Conservation (phyloP, 2,113 vertebrate species). For the Catharus bicknelli region DNA sequence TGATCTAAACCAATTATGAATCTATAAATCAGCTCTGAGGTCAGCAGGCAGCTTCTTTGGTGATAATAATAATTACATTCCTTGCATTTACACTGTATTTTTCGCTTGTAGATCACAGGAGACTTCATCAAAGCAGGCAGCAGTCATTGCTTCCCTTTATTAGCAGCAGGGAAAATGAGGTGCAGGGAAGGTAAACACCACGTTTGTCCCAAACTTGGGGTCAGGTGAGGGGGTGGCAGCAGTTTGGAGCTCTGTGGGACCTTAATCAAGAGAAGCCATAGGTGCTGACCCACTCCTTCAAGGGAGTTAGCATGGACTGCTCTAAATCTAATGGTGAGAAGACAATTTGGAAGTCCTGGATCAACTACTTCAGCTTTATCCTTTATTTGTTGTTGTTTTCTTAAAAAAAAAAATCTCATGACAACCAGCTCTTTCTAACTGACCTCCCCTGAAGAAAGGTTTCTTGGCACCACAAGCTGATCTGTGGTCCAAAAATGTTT, state of each 20-base stretch:
- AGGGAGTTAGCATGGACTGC: not conserved
- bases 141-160: conserved; percentile 8
- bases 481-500: not conserved
- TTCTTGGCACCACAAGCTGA: not conserved
- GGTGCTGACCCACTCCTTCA: not conserved
- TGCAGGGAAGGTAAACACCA: not conserved
- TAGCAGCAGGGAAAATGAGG: conserved; percentile 8
- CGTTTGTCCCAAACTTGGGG: not conserved
- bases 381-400: not conserved
- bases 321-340: not conserved
- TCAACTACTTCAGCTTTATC: not conserved
- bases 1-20: conserved; percentile 11
- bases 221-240: not conserved
- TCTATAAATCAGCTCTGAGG: conserved; percentile 29
- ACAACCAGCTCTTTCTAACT: not conserved
- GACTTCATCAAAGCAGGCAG: conserved; percentile 40
- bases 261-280: not conserved
- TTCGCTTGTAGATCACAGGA: conserved; percentile 25
- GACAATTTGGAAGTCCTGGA: not conserved
- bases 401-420: not conserved
- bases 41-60: not conserved
- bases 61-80: conserved; percentile 52
- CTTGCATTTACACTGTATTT: conserved; percentile 22
- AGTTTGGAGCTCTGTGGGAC: not conserved
- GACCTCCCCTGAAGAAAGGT: not conserved